These are phyloP conservation scores for Ooceraea biroi DNA, from an alignment of 1,140 invertebrate genomes.

Conservation along the genomic window DNA sequence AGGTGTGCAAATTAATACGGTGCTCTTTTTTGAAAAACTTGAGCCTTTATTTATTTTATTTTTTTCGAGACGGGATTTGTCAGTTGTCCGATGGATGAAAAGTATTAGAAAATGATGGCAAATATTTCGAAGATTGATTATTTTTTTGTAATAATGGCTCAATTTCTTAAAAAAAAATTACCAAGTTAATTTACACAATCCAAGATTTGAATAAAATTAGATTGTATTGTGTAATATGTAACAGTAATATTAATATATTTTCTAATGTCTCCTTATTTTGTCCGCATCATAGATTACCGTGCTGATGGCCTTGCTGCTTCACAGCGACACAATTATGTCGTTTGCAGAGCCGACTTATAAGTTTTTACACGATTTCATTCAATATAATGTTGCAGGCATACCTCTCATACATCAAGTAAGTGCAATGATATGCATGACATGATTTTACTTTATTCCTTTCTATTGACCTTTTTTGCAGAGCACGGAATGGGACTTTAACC, in stretches of 20 bases:
- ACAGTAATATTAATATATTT: background rate
- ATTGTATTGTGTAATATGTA: background rate
- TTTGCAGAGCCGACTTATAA: conserved; percentile 61
- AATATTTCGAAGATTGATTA: too few relatives aligned
- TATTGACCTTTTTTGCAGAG: conserved; percentile 67
- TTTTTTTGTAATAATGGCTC: too few relatives aligned
- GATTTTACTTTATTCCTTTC: conserved; percentile 21
- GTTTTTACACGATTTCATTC: conserved; percentile 79
- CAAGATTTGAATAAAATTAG: background rate
- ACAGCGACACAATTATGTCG: conserved; percentile 23
- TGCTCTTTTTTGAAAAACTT: too few relatives aligned
- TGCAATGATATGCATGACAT: conserved; percentile 23
- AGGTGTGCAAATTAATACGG: too few relatives aligned
- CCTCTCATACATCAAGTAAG: conserved; percentile 80
- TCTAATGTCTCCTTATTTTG: background rate
- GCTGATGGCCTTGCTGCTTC: conserved; percentile 25
- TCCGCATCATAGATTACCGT: conserved; percentile 11
- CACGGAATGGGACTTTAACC: conserved; percentile 82
- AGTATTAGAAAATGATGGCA: too few relatives aligned
- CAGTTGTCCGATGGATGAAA: too few relatives aligned
- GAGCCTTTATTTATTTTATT: too few relatives aligned
- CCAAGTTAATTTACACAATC: background rate
- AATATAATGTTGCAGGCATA: conserved; percentile 79
- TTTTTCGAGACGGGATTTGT: too few relatives aligned
- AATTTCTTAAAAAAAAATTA: too few relatives aligned